phyloP scores from a whole-genome alignment of 2,113 vertebrate genomes.

The Anhinga rufa region DNA sequence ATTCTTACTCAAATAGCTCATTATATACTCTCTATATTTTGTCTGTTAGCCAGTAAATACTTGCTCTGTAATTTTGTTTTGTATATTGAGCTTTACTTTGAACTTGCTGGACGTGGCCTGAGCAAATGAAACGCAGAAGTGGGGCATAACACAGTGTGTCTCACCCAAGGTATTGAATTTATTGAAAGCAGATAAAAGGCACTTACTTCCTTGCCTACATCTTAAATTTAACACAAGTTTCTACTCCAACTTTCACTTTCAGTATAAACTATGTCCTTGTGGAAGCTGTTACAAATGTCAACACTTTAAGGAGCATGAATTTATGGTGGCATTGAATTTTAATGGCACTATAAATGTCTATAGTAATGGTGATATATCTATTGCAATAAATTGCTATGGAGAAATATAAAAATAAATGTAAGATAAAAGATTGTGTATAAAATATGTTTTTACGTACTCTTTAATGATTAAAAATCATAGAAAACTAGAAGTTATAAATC shows the following conservation, averaged over 20 bases:
- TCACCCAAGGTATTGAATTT: neutral
- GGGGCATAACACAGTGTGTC: neutral
- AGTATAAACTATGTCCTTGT: constrained; percentile 81
- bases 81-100: neutral
- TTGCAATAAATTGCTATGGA: constrained; percentile 74
- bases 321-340: constrained; percentile 80
- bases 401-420: constrained; percentile 83
- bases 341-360: constrained; percentile 80
- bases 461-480: constrained; percentile 79
- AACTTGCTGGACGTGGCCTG: neutral
- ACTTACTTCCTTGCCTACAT: neutral
- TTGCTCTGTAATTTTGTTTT: neutral
- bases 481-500: constrained; percentile 71
- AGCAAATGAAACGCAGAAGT: neutral
- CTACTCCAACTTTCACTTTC: constrained; percentile 78
- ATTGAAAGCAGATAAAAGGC: neutral
- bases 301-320: constrained; percentile 77
- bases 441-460: constrained; percentile 80
- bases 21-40: neutral
- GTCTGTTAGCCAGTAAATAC: neutral
- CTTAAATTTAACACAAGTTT: constrained; percentile 73
- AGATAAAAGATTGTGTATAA: constrained; percentile 81
- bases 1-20: neutral
- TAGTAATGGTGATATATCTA: constrained; percentile 78
- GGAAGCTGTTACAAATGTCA: constrained; percentile 80